Percentiles rank a stretch among this genome's conserved stretches.
These are phyloP conservation scores for Rhamphomyia laevipes DNA, from an alignment of 2,888 invertebrate species.

Conservation along the genomic window DNA sequence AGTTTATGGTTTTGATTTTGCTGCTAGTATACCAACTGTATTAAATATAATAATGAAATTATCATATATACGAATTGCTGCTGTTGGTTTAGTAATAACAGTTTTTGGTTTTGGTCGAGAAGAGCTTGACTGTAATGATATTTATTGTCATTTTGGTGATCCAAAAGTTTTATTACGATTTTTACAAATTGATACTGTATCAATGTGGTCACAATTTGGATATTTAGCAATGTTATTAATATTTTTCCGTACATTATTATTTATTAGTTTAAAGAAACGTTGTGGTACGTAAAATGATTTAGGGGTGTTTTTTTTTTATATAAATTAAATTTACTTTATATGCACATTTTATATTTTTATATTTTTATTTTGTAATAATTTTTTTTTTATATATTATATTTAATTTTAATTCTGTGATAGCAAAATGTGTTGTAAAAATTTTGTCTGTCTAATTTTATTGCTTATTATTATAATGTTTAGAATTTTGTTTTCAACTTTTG, in stretches of 20 bases:
- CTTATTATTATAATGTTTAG: no score
- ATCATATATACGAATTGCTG: conserved; percentile 53
- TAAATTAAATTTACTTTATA: no score
- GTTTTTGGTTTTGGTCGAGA: conserved; percentile 51
- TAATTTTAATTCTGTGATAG: no score
- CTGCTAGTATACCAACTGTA: conserved; percentile 45
- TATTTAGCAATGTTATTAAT: conserved; percentile 43
- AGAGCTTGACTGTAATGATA: conserved; percentile 44
- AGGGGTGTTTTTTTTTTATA: no score
- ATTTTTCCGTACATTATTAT: conserved; percentile 45
- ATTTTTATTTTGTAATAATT: no score
- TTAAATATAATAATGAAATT: conserved; percentile 53
- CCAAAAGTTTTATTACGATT: conserved; percentile 50
- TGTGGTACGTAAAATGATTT: conserved; percentile 30
- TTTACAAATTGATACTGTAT: conserved; percentile 45
- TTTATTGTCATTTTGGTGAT: conserved; percentile 55
- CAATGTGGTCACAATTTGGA: conserved; percentile 46
- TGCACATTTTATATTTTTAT: no score
- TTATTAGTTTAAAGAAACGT: conserved; percentile 45
- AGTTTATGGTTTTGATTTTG: conserved; percentile 59
- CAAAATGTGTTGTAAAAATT: no score
- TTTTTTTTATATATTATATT: no score
- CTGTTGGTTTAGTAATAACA: conserved; percentile 48
- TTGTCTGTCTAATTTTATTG: no score
- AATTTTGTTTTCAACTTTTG: no score